A percentile compares a stretch with the other conserved stretches of the same genome.
phyloP scores from a whole-genome alignment of 1,140 invertebrate genomes.

The Panagrolaimus sp. region DNA sequence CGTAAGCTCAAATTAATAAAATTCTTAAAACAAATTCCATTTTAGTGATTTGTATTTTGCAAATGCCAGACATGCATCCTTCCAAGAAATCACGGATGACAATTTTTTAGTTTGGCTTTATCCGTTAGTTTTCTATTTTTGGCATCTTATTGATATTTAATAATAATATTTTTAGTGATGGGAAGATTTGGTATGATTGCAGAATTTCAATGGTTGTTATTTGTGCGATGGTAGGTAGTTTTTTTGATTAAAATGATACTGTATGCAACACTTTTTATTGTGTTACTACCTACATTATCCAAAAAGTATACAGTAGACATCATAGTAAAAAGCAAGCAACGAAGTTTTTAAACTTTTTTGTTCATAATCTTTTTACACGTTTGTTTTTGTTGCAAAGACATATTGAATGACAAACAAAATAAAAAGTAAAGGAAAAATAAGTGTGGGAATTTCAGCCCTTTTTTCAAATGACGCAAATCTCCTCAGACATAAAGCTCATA shows the following conservation, averaged over 20 bases:
- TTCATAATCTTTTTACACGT: too few species aligned
- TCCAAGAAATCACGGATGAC: constrained; percentile 55
- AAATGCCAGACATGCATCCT: constrained; percentile 48
- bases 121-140: constrained; percentile 23
- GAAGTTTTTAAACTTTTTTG: too few species aligned
- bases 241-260: not conserved
- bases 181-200: constrained; percentile 56
- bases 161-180: constrained; percentile 25
- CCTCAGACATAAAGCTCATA: constrained; percentile 58
- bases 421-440: not conserved
- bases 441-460: not conserved
- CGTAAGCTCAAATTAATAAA: constrained; percentile 38
- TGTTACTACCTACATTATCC: too few species aligned
- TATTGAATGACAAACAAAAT: too few species aligned
- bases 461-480: constrained; percentile 46
- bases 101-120: constrained; percentile 59
- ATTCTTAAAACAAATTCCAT: not conserved
- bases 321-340: too few species aligned
- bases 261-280: too few species aligned
- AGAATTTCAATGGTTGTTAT: constrained; percentile 28
- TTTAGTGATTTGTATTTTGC: constrained; percentile 41
- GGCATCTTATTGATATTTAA: too few species aligned
- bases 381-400: too few species aligned
- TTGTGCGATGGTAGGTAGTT: constrained; percentile 3
- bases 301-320: too few species aligned